Base-by-base conservation (phyloP, 2,113 vertebrate genomes). In the Notiomystis cincta region DNA sequence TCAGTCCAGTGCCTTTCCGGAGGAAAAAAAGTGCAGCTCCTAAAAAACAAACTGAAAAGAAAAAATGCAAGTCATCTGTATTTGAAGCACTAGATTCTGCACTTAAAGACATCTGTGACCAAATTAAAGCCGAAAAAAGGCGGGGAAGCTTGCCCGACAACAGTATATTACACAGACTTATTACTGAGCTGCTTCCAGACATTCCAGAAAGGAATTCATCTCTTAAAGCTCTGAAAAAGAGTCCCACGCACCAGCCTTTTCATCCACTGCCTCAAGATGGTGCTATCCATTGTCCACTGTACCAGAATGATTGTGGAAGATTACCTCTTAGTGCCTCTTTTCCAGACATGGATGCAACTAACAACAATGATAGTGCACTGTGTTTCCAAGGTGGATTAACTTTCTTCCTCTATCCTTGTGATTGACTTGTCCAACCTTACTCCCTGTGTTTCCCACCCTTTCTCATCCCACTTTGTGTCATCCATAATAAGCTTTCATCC, bases 1-100 rank as follows among this genome's bases (percentile, higher is more conserved):
- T 99, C 97, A 99, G 99, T 62, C 99, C 99, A 76, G 99, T 99
- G 99, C 99, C 99, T 99, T 99, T 99, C 98, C 98, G 99, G 72
- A 98, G 99, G 97, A 99, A 99, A 99, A 99, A 99, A 98, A 98
- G 97, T 90, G 92, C 98, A 35, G 97, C 98, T 85, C 98, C 98
- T 89, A 98, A 98, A 91, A 98, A 98, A 86, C 98, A 98, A 95
- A 91, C 97, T 50, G 97, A 98, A 87, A 98, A 98, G 84, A 97
- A 98, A 38, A 99, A 98, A 95, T 98, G 98, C 82, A 99, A 99
- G 91, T 97, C 98, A 16, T 98, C 99, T 14, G 98, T 99, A 21
- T 99, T 99, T 86, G 99, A 99, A 96, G 99, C 99, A 25, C 98
- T 99, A 82, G 99, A 99, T 94, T 98, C 98, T 38, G 99, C 99